Evolutionary conservation across 2,888 invertebrate species (phyloP).

Genomic region (Mythimna lalbum): DNA sequence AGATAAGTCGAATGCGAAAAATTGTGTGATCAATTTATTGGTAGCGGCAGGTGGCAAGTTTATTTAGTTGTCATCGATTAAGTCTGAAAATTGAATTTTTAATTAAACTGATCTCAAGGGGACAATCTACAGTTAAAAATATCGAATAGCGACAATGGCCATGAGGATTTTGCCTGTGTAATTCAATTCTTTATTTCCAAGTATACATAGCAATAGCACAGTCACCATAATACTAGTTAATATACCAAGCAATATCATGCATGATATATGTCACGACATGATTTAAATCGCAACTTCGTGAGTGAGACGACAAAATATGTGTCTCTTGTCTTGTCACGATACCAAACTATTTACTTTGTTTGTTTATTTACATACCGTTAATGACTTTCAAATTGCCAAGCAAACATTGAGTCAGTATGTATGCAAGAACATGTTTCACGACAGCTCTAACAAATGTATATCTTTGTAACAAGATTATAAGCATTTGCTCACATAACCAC

Average conservation of each 20-base stretch:
- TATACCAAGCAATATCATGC: not conserved
- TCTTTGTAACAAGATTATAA: constrained; percentile 48
- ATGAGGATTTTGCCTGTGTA: not conserved
- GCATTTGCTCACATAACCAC: constrained; percentile 53
- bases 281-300: not conserved
- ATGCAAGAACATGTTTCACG: constrained; percentile 38
- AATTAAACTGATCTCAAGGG: not conserved
- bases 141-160: not conserved
- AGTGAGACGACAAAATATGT: constrained; percentile 3
- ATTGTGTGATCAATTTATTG: constrained; percentile 2
- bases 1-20: constrained; percentile 3
- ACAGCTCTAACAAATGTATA: constrained; percentile 26
- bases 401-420: constrained; percentile 52
- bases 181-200: not conserved
- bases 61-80: not conserved
- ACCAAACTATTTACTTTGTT: constrained; percentile 40
- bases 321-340: constrained; percentile 15
- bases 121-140: not conserved
- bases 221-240: too few species aligned
- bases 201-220: too few species aligned
- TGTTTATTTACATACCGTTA: constrained; percentile 51
- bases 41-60: not conserved
- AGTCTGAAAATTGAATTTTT: not conserved
- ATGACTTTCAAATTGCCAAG: constrained; percentile 58
- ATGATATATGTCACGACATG: not conserved